phyloP scores from a whole-genome alignment of 1,140 invertebrate species.

The Pseudomyrmex concolor region DNA sequence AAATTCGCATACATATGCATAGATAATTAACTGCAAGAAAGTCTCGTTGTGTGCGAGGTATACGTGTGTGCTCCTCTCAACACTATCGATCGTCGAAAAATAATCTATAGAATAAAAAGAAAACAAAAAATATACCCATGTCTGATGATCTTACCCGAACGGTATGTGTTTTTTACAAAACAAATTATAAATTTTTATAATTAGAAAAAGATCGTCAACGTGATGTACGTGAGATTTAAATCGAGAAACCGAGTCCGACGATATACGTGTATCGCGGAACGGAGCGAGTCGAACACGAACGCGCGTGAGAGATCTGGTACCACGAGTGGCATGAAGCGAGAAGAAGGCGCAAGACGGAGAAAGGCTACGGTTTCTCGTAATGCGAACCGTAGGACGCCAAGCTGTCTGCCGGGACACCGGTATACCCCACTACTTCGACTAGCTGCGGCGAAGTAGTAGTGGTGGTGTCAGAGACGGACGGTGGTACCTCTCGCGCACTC shows the following conservation, averaged over 20 bases:
- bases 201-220: neutral
- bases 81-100: neutral
- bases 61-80: neutral
- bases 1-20: neutral
- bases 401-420: constrained; percentile 84
- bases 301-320: constrained; percentile 34
- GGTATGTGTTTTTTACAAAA: neutral
- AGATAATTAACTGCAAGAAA: neutral
- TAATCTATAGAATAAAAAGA: neutral
- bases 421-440: constrained; percentile 75
- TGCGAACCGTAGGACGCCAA: constrained; percentile 84
- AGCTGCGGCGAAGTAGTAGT: constrained; percentile 36
- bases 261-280: neutral
- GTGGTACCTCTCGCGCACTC: constrained; percentile 1
- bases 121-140: no score
- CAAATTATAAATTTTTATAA: constrained; percentile 2
- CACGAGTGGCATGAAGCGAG: constrained; percentile 48
- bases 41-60: neutral
- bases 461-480: constrained; percentile 23
- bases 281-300: constrained; percentile 15
- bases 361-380: constrained; percentile 82
- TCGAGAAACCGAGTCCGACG: constrained; percentile 22
- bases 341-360: constrained; percentile 78
- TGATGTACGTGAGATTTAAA: constrained; percentile 23
- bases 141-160: no score